Percentiles rank a stretch among this genome's conserved stretches.
These are phyloP conservation scores for Sweltsa coloradensis DNA, from an alignment of 1,140 invertebrate species.

Conservation along the genomic window DNA sequence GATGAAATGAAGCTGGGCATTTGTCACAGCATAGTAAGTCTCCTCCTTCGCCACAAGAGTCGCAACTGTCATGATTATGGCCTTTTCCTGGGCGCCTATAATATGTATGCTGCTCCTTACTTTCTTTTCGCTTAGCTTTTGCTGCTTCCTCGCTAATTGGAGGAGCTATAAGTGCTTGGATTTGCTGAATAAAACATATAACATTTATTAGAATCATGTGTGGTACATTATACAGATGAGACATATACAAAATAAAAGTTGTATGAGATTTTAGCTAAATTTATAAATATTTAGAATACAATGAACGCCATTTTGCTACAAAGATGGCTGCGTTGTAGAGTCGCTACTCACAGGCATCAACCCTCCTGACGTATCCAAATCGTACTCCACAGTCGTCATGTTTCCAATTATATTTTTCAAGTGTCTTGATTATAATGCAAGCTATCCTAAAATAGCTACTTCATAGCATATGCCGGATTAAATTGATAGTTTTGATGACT, in stretches of 20 bases:
- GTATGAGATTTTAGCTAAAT: background rate
- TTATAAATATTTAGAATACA: slow-evolving; percentile 4
- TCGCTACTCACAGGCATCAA: slow-evolving; percentile 49
- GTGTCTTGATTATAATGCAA: too few species aligned
- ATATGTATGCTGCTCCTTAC: slow-evolving; percentile 60
- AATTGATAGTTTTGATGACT: too few species aligned
- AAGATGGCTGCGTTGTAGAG: slow-evolving; percentile 9
- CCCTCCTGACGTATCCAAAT: slow-evolving; percentile 46
- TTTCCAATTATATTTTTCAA: background rate
- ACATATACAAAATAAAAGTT: background rate
- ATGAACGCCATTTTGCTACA: slow-evolving; percentile 14
- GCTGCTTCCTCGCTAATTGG: slow-evolving; percentile 57
- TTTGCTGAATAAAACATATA: slow-evolving; percentile 49
- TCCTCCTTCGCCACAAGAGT: slow-evolving; percentile 84
- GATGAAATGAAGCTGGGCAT: slow-evolving; percentile 89
- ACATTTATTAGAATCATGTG: slow-evolving; percentile 1
- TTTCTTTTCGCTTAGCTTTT: slow-evolving; percentile 42
- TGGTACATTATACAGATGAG: background rate
- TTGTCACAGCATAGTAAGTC: slow-evolving; percentile 92
- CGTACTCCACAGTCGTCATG: slow-evolving; percentile 41
- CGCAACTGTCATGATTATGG: slow-evolving; percentile 89
- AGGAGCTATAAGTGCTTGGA: slow-evolving; percentile 74
- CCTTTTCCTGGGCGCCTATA: slow-evolving; percentile 74
- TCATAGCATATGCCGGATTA: too few species aligned
- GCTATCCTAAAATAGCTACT: too few species aligned